These are phyloP conservation scores for Salvelinus sp. DNA, from an alignment of 2,113 vertebrate species.

Conservation along the genomic window DNA sequence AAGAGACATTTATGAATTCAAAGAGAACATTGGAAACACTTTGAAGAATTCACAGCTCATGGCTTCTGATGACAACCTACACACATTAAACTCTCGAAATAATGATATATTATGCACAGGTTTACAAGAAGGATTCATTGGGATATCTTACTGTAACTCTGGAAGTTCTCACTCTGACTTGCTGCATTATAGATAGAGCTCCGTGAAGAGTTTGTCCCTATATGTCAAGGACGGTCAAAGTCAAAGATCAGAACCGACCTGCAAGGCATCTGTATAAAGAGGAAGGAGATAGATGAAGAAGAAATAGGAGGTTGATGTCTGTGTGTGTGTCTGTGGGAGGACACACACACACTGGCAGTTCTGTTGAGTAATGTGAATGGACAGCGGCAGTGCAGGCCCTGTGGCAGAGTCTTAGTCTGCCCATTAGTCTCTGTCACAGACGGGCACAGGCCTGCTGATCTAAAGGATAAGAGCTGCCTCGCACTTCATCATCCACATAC, in stretches of 20 bases:
- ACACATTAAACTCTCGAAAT: neutral
- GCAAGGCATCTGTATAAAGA: too few species aligned
- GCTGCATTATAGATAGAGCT: neutral
- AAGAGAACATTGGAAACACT: too few species aligned
- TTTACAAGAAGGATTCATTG: neutral
- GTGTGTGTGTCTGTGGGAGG: neutral
- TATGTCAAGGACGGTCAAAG: too few species aligned
- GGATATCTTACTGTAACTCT: neutral
- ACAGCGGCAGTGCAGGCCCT: conserved; percentile 35
- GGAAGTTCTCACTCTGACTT: neutral
- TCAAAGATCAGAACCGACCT: neutral
- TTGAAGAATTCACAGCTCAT: too few species aligned
- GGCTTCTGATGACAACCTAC: neutral
- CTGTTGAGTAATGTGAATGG: conserved; percentile 33
- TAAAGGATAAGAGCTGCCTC: conserved; percentile 39
- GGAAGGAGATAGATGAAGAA: too few species aligned
- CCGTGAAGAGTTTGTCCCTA: too few species aligned
- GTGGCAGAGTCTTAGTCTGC: conserved; percentile 39
- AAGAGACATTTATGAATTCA: too few species aligned
- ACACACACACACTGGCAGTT: conserved; percentile 18
- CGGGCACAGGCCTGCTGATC: conserved; percentile 41
- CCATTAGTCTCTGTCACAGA: conserved; percentile 55
- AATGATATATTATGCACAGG: neutral
- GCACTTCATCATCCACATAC: conserved; percentile 57
- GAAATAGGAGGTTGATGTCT: too few species aligned